Evolutionary conservation across 1,140 invertebrate genomes (phyloP).

Genomic region (Aphaenogaster rudis): DNA sequence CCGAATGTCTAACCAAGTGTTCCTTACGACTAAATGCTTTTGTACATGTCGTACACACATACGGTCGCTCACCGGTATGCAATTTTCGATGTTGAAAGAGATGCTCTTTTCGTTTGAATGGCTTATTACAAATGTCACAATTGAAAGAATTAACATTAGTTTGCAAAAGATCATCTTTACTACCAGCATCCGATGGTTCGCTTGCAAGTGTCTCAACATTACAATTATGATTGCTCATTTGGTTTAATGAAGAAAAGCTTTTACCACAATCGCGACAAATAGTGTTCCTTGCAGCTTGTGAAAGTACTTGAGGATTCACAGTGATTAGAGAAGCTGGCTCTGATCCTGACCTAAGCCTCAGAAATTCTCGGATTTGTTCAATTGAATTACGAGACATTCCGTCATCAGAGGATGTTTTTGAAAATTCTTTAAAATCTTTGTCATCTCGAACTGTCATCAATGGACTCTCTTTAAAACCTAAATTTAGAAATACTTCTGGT

Average conservation of each 20-base stretch:
- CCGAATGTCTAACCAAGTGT: conserved; percentile 91
- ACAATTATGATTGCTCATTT: conserved; percentile 82
- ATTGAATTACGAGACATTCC: conserved; percentile 82
- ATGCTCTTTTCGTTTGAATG: conserved; percentile 89
- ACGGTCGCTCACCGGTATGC: conserved; percentile 93
- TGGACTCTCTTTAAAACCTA: conserved; percentile 82
- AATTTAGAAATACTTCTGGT: conserved; percentile 84
- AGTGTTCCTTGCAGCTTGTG: conserved; percentile 80
- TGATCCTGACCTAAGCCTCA: conserved; percentile 82
- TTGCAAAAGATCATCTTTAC: conserved; percentile 78
- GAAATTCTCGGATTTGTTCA: conserved; percentile 85
- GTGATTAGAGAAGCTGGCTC: conserved; percentile 83
- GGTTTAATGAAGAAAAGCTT: conserved; percentile 78
- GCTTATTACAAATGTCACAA: conserved; percentile 88
- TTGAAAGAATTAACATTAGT: conserved; percentile 82
- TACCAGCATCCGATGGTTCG: conserved; percentile 76
- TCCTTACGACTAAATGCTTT: conserved; percentile 92
- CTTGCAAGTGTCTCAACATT: conserved; percentile 75
- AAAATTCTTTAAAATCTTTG: conserved; percentile 82
- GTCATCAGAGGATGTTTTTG: conserved; percentile 80
- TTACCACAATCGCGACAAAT: conserved; percentile 86
- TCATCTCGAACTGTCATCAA: conserved; percentile 80
- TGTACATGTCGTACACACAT: conserved; percentile 90
- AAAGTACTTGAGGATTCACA: conserved; percentile 84
- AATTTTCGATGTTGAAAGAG: conserved; percentile 89